These are phyloP conservation scores for Thumatha senex DNA, from an alignment of 2,888 invertebrate genomes.

Conservation along the genomic window DNA sequence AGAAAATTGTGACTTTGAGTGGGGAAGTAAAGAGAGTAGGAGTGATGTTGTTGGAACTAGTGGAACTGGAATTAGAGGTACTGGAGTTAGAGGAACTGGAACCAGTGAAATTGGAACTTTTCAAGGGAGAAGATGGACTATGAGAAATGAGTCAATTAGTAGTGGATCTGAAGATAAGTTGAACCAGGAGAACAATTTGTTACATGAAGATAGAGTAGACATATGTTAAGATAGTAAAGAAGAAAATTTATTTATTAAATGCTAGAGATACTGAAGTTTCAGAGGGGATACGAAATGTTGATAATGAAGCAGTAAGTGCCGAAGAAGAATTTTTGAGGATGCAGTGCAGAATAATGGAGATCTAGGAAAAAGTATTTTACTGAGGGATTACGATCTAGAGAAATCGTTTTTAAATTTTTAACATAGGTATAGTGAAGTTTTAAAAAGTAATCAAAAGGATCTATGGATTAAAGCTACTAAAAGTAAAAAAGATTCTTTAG, in stretches of 20 bases:
- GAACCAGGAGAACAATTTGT: neutral
- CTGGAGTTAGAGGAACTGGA: neutral
- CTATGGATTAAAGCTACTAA: neutral
- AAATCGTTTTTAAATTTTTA: neutral
- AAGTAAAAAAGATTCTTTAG: neutral
- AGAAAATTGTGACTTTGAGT: neutral
- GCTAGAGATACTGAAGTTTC: neutral
- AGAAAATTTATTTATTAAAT: neutral
- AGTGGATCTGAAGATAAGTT: neutral
- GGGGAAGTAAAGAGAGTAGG: neutral
- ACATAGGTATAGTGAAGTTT: constrained; percentile 13
- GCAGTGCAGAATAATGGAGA: no score
- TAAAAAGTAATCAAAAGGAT: neutral
- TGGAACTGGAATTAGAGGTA: neutral
- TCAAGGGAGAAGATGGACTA: neutral
- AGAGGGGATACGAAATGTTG: no score
- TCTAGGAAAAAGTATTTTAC: no score
- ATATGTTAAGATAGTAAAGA: neutral
- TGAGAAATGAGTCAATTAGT: neutral
- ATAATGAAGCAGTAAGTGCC: neutral
- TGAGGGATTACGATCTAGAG: constrained; percentile 1
- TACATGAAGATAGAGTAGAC: neutral
- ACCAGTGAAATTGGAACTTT: neutral
- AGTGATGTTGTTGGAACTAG: neutral
- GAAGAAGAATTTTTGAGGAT: no score